Evolutionary conservation across 1,140 invertebrate species (phyloP), one percentile per base, ranked within the genome.

Genomic region (Zaprionus davidi): DNA sequence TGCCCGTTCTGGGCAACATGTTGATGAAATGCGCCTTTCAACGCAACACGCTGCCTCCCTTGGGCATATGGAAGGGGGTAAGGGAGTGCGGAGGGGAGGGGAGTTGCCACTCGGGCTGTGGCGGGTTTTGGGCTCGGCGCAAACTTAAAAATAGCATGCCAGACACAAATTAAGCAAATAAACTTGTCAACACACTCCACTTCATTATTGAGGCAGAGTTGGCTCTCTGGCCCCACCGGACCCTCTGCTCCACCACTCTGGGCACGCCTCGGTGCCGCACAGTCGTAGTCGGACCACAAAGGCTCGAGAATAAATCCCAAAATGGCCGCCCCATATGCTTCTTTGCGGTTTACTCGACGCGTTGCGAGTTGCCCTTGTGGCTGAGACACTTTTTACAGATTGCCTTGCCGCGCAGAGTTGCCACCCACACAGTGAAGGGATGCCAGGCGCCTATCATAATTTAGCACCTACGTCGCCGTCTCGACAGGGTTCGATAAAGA

Each of bases 151-250:
- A 83, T 83, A 68, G 81, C 81, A 81, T 83, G 81, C 69, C 69
- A 65, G 46, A 67, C 65, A 67, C 74, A 76, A 83, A 83, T 83
- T 83, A 83, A 79, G 76, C 68, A 83, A 83, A 83, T 83, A 76
- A 83, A 83, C 81, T 83, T 83, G 81, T 83, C 81, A 83, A 83
- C 81, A 79, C 81, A 83, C 83, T 77, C 81, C 67, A 83, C 81
- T 83, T 83, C 76, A 83, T 83, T 83, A 83, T 83, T 77, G 81
- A 63, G 71, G 28, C 41, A n/a, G 15, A 7, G 41, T 44, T 44
- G 15, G 36, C 12, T 15, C 13, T 15, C 5, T 5, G 3, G 13
- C 5, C 24, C 44, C 26, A 7, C 26, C 26, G 7, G 7, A 6
- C 15, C 31, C 20, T 5, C 12, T 17, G 24, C 34, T 20, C 31